Percentiles rank a stretch among this genome's conserved stretches.
Evolutionary conservation across 2,888 invertebrate genomes (phyloP).

Genomic region (Polyploca ridens): DNA sequence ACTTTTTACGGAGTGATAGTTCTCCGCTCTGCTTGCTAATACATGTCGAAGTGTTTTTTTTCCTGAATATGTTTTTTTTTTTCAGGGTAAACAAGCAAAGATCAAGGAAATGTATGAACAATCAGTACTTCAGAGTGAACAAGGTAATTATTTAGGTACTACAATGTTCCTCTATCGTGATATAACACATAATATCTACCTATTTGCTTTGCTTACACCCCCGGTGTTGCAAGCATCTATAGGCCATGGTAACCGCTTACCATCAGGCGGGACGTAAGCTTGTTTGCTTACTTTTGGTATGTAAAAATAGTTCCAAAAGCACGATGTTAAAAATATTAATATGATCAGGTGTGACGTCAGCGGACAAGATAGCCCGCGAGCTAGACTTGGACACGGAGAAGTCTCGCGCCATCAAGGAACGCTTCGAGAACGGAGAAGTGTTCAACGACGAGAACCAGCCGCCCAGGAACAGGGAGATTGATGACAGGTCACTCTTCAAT

Average conservation of each 20-base stretch:
- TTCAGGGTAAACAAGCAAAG: constrained; percentile 93
- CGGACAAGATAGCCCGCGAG: constrained; percentile 83
- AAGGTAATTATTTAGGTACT: too few relatives aligned
- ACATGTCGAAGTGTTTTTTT: too few relatives aligned
- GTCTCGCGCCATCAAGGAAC: constrained; percentile 88
- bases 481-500: constrained; percentile 91
- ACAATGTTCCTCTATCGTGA: too few relatives aligned
- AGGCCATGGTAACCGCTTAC: too few relatives aligned
- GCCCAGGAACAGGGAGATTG: constrained; percentile 81
- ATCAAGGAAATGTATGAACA: constrained; percentile 97
- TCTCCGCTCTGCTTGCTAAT: too few relatives aligned
- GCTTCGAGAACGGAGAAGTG: constrained; percentile 92
- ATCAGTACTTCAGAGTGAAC: constrained; percentile 92
- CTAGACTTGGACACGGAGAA: constrained; percentile 83
- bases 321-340: background rate
- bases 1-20: too few relatives aligned
- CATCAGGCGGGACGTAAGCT: too few relatives aligned
- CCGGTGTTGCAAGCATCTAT: too few relatives aligned
- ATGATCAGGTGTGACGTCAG: constrained; percentile 75
- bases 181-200: too few relatives aligned
- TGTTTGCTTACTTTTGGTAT: too few relatives aligned
- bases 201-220: too few relatives aligned
- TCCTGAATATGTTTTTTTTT: constrained; percentile 33
- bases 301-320: too few relatives aligned
- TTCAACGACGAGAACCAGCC: constrained; percentile 86